Evolutionary conservation across 2,888 invertebrate genomes (phyloP), one percentile per base, ranked within the genome.

Genomic region (Lysandra coridon): DNA sequence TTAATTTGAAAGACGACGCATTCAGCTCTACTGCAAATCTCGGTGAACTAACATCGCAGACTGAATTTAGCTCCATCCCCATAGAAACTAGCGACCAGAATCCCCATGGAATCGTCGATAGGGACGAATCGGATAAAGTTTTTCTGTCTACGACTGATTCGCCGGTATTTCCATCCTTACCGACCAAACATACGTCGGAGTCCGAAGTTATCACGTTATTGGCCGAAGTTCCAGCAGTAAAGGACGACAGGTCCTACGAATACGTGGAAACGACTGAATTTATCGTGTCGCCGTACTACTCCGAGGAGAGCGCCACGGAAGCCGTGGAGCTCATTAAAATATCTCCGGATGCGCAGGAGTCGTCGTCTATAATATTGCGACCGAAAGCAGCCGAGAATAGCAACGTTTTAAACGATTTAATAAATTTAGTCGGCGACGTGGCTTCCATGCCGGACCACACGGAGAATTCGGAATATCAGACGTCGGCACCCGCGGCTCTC

Each of bases 81-180:
- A 89, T 94, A 44, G 94, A 93, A 84, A 93, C 93, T 0, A 94
- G 93, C 83, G 92, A 93, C 80, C 94, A 91, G 83, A 93, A 93
- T 78, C 93, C 94, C 10, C 91, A 90, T 33, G 90, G 90, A 77
- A 87, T 84, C 17, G 85, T 88, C 3, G 91, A 91, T 74, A 89
- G 85, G 80, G 85, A 86, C 40, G 85, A 85, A 1, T 89, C 89
- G 82, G 89, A 90, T 37, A 88, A 86, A 80, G 83, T 84, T 33
- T 82, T 85, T 23, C 81, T 85, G 49, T 89, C 89, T 0, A 92
- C 91, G 0, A 80, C 81, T 12, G 85, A 87, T 62, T 83, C 89
- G 1, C 80, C 85, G 10, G 82, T 81, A 17, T 73, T 80, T 6
- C 86, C 85, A 40, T 33, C 84, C 14, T 83, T 85, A 6, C 87